Percentiles rank a stretch among this genome's conserved stretches.
phyloP scores from a whole-genome alignment of 2,113 vertebrate species.

The Phyllostomus discolor region DNA sequence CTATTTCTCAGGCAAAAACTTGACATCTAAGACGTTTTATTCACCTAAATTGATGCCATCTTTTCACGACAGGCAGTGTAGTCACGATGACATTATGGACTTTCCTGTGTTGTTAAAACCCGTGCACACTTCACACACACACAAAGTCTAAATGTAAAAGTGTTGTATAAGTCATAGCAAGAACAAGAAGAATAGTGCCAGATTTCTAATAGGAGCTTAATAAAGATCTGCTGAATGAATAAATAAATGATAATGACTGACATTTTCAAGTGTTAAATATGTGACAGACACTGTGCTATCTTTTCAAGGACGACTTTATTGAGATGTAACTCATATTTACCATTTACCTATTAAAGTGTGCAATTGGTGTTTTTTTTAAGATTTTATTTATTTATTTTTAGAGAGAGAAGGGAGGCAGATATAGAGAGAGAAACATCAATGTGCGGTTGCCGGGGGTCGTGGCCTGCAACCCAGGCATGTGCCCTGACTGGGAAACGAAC shows the following conservation, averaged over 20 bases:
- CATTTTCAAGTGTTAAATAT: neutral
- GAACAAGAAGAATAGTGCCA: neutral
- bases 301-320: neutral
- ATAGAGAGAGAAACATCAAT: too few species aligned
- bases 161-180: neutral
- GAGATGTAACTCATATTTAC: neutral
- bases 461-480: too few species aligned
- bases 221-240: neutral
- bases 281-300: neutral
- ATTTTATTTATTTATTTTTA: too few species aligned
- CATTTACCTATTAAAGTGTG: neutral
- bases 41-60: slow-evolving; percentile 18
- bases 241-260: neutral
- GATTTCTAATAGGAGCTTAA: neutral
- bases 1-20: neutral
- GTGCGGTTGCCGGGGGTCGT: too few species aligned
- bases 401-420: too few species aligned
- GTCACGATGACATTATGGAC: neutral
- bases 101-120: neutral
- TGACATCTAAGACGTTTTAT: neutral
- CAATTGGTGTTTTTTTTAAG: neutral
- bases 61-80: neutral
- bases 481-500: too few species aligned
- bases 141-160: neutral
- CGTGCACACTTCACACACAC: neutral